phyloP scores from a whole-genome alignment of 1,140 invertebrate species.

The Orchesella cincta region DNA sequence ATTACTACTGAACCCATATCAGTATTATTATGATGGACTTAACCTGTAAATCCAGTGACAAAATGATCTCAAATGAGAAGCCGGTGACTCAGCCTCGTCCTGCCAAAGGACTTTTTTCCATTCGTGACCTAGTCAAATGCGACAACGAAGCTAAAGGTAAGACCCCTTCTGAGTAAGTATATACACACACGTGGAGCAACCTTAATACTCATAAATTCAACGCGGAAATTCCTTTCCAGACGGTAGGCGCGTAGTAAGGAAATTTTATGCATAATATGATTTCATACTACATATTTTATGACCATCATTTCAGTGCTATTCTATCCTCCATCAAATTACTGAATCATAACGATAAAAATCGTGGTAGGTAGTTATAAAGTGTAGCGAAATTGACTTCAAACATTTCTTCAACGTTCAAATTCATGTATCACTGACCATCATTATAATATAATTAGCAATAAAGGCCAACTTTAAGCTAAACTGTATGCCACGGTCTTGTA shows the following conservation, averaged over 20 bases:
- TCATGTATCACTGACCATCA: too few species aligned
- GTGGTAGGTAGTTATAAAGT: neutral
- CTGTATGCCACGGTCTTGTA: neutral
- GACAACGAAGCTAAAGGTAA: conserved; percentile 46
- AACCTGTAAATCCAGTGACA: conserved; percentile 36
- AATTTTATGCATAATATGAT: neutral
- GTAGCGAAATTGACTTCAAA: neutral
- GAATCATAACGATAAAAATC: neutral
- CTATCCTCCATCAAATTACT: neutral
- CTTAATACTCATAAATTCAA: neutral
- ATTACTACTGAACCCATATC: conserved; percentile 8
- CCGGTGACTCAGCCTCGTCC: conserved; percentile 36
- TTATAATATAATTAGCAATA: neutral
- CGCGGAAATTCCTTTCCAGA: neutral
- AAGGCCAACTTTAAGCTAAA: neutral
- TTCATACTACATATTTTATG: neutral
- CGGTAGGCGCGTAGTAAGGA: neutral
- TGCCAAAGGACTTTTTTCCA: conserved; percentile 49
- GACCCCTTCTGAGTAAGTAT: neutral
- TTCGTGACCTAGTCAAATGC: conserved; percentile 49
- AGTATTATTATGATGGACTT: conserved; percentile 45
- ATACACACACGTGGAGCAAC: neutral
- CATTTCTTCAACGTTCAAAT: neutral
- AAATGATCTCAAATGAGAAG: conserved; percentile 46
- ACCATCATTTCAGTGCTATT: neutral